phyloP scores from a whole-genome alignment of 2,888 invertebrate species.

The Caenorhabditis sp. region DNA sequence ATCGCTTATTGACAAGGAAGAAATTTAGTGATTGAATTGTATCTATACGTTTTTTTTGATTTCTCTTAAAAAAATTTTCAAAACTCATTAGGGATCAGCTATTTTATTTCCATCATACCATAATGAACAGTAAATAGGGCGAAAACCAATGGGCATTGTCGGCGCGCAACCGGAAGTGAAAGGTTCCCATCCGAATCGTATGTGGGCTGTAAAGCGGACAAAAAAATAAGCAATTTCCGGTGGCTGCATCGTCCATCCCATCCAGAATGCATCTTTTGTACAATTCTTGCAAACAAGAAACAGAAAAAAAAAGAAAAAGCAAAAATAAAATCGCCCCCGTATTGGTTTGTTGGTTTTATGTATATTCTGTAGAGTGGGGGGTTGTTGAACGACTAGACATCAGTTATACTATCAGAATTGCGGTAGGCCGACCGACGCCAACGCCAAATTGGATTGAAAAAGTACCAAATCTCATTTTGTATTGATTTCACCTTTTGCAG shows the following conservation, averaged over 20 bases:
- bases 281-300: background rate
- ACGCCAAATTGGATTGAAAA: too few species aligned
- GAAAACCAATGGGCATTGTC: background rate
- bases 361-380: background rate
- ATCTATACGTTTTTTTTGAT: too few species aligned
- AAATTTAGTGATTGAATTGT: too few species aligned
- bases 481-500: conserved; percentile 10
- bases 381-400: conserved; percentile 2
- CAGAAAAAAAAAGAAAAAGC: too few species aligned
- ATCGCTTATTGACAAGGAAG: too few species aligned
- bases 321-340: background rate
- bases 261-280: conserved; percentile 13
- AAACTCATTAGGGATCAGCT: too few species aligned
- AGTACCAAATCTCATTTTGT: conserved; percentile 3
- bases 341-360: too few species aligned
- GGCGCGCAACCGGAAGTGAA: conserved; percentile 11
- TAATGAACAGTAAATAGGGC: background rate
- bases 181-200: conserved; percentile 14
- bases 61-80: too few species aligned
- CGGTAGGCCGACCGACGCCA: too few species aligned
- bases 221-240: conserved; percentile 48
- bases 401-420: background rate
- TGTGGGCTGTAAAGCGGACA: background rate
- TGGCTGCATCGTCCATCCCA: conserved; percentile 9
- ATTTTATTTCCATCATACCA: too few species aligned